Base-by-base conservation (phyloP, 2,888 invertebrate genomes). In the Omphaloscelis lunosa region DNA sequence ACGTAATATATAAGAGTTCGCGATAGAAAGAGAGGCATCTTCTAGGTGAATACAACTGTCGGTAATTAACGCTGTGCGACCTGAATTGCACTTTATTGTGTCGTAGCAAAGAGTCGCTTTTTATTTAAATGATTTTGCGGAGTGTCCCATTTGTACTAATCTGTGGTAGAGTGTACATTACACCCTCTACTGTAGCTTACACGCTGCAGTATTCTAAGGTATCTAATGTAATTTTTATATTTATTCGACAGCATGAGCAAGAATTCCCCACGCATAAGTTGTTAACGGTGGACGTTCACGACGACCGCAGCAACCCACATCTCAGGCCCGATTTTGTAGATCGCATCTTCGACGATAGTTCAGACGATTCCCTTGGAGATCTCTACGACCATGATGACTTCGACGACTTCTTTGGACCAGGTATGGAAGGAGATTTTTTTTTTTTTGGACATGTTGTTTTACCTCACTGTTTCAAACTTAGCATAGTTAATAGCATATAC, bases 281-380 rank as follows among this genome's bases (percentile, higher is more conserved):
- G 72, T 87, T 96, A 61, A 88, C 84, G 0, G 89, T 96, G 79
- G 91, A 95, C 89, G 72, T 91, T 39, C 59, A 85, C 2, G 93
- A 94, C 3, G 95, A 96, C 90, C 93, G 92, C 78, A 93, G 95
- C 91, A 93, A 95, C 82, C 94, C 93, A 2, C 93, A 95, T 83
- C 91, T 95, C 62, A 91, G 95, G 61, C 95, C 95, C 0, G 95
- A 95, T 89, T 95, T 95, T 86, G 92, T 93, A 23, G 96, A 96
- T 79, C 90, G 88, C 59, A 89, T 93, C 51, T 93, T 92, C 83
- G 95, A 95, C 9, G 91, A 93, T 80, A 92, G 91, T 88, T 95
- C 95, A 12, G 95, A 95, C 56, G 95, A 92, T 79, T 95, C 95
- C 7, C 89, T 93, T 71, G 94, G 94, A 59, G 95, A 95, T 70